Evolutionary conservation across 2,113 vertebrate genomes (phyloP).

Genomic region (Agelaius phoeniceus): DNA sequence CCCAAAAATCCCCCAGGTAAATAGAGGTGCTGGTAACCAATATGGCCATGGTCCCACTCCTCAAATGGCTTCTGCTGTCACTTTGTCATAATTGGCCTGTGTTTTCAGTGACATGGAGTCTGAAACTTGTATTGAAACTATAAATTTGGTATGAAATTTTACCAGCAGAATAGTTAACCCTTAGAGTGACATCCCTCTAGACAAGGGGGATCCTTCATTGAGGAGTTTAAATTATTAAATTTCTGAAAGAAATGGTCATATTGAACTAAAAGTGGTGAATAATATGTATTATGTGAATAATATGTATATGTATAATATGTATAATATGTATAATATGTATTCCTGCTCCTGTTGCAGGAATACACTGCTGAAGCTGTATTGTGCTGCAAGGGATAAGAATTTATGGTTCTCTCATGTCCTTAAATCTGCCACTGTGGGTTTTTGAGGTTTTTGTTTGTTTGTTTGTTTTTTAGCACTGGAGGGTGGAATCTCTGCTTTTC

Average conservation of each 20-base stretch:
- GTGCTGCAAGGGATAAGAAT: neutral
- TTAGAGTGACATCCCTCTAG: neutral
- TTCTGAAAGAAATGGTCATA: neutral
- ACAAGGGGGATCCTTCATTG: neutral
- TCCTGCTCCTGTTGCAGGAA: neutral
- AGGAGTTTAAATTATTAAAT: neutral
- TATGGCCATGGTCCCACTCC: neutral
- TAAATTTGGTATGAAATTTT: neutral
- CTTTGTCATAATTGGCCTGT: neutral
- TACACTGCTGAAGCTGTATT: neutral
- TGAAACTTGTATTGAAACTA: neutral
- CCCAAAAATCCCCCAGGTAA: neutral
- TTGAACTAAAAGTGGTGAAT: neutral
- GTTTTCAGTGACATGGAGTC: neutral
- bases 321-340: no score
- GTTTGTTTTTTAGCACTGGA: neutral
- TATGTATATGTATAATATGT: no score
- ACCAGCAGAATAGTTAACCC: neutral
- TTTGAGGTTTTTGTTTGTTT: neutral
- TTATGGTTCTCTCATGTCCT: neutral
- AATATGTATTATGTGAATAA: no score
- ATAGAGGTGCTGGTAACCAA: neutral
- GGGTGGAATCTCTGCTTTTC: neutral
- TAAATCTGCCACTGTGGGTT: neutral
- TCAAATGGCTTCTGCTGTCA: neutral